phyloP scores from a whole-genome alignment of 2,888 invertebrate genomes.

The Colletes collaris region DNA sequence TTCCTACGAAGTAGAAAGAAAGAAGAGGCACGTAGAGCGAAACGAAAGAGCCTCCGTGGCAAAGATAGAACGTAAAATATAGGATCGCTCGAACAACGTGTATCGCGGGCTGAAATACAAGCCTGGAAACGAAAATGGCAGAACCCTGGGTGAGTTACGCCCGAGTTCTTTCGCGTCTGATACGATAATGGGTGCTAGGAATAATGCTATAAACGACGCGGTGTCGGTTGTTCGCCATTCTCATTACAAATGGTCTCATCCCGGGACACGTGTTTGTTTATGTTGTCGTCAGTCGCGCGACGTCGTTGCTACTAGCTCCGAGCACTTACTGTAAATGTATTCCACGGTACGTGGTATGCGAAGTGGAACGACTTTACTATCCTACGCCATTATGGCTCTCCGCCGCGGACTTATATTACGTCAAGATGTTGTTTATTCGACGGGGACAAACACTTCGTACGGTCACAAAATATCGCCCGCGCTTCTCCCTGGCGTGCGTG shows the following conservation, averaged over 20 bases:
- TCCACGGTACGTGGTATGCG: slow-evolving; percentile 67
- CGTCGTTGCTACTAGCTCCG: slow-evolving; percentile 56
- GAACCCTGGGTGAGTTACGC: slow-evolving; percentile 12
- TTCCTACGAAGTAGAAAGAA: no score
- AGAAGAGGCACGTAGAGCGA: no score
- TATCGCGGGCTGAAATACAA: not conserved
- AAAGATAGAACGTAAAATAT: slow-evolving; percentile 5
- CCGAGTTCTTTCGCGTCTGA: slow-evolving; percentile 40
- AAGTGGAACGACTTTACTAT: slow-evolving; percentile 63
- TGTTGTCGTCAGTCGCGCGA: slow-evolving; percentile 64
- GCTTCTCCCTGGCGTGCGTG: not conserved
- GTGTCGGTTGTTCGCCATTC: slow-evolving; percentile 59
- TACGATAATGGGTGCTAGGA: slow-evolving; percentile 54
- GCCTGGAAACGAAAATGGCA: not conserved
- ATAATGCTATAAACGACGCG: slow-evolving; percentile 56
- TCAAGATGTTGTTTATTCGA: slow-evolving; percentile 55
- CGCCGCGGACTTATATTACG: slow-evolving; percentile 52
- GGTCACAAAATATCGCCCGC: slow-evolving; percentile 12
- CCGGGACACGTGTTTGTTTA: slow-evolving; percentile 68
- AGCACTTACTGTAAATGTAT: slow-evolving; percentile 69
- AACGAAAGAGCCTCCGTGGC: not conserved
- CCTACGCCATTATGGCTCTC: slow-evolving; percentile 48
- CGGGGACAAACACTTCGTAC: slow-evolving; percentile 27
- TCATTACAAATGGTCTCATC: slow-evolving; percentile 70
- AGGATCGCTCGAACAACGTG: not conserved